These are phyloP conservation scores for Solenopsis fugax DNA, from an alignment of 1,140 invertebrate genomes.

Conservation along the genomic window DNA sequence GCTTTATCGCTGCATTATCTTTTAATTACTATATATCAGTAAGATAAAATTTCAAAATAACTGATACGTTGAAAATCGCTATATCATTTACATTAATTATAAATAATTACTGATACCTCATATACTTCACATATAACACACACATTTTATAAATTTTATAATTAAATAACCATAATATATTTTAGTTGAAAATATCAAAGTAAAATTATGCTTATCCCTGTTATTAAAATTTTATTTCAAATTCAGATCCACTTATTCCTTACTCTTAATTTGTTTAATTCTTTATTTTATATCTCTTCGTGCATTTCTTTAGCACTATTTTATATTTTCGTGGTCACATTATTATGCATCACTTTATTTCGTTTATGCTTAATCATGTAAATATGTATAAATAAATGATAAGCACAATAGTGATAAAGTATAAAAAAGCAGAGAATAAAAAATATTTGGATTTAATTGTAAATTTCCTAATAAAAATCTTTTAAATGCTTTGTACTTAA, in stretches of 20 bases:
- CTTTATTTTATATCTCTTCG: not conserved
- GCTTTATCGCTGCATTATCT: slow-evolving; percentile 69
- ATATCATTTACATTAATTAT: not conserved
- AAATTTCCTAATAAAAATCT: no score
- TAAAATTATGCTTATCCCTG: not conserved
- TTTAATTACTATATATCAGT: slow-evolving; percentile 61
- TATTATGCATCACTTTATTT: no score
- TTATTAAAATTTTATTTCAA: no score
- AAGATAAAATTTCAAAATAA: not conserved
- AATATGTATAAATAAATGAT: no score
- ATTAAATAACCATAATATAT: not conserved
- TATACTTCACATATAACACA: not conserved
- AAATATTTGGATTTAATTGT: no score
- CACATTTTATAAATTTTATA: not conserved
- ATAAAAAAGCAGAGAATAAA: no score
- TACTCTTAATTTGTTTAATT: not conserved
- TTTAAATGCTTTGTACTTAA: no score
- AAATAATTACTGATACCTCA: not conserved
- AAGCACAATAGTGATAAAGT: no score
- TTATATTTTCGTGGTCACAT: no score
- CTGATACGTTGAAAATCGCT: not conserved
- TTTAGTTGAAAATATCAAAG: not conserved
- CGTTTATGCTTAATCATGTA: no score
- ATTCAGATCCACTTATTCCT: not conserved
- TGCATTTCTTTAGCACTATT: not conserved